A percentile compares a stretch with the other conserved stretches of the same genome.
Evolutionary conservation across 2,888 invertebrate genomes (phyloP).

Genomic region (Rosalia funebris): DNA sequence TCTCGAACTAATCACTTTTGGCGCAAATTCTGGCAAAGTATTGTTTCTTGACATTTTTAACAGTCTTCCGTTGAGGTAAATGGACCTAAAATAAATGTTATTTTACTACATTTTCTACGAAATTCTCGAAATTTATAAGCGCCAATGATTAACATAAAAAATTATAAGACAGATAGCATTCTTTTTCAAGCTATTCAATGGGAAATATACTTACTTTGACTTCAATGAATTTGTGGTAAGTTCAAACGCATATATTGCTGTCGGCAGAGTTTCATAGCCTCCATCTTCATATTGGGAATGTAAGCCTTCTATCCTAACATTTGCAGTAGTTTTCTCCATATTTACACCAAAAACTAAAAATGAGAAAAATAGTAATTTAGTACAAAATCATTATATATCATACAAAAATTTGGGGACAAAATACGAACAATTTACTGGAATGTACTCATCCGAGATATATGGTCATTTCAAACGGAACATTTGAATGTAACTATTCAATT

Average conservation of each 20-base stretch:
- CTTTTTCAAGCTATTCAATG: no score
- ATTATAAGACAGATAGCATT: no score
- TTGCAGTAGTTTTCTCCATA: constrained; percentile 65
- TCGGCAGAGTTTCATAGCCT: background rate
- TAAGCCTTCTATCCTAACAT: constrained; percentile 67
- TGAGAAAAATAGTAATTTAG: background rate
- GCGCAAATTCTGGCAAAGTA: constrained; percentile 67
- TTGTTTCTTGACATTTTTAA: constrained; percentile 66
- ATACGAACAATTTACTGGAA: no score
- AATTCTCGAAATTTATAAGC: no score
- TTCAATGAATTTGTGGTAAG: constrained; percentile 61
- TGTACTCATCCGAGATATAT: no score
- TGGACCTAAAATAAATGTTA: constrained; percentile 67
- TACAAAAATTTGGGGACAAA: background rate
- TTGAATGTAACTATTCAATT: no score
- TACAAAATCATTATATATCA: no score
- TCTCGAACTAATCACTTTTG: constrained; percentile 58
- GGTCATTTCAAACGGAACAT: no score
- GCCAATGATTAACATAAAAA: no score
- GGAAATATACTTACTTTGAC: constrained; percentile 53
- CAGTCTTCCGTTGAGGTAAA: constrained; percentile 70
- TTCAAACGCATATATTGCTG: constrained; percentile 66
- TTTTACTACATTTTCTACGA: no score
- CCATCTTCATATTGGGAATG: constrained; percentile 53
- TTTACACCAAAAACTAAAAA: constrained; percentile 69